Conservation (phyloP, 2,888 invertebrate species). For the Oligia fasciuncula region DNA sequence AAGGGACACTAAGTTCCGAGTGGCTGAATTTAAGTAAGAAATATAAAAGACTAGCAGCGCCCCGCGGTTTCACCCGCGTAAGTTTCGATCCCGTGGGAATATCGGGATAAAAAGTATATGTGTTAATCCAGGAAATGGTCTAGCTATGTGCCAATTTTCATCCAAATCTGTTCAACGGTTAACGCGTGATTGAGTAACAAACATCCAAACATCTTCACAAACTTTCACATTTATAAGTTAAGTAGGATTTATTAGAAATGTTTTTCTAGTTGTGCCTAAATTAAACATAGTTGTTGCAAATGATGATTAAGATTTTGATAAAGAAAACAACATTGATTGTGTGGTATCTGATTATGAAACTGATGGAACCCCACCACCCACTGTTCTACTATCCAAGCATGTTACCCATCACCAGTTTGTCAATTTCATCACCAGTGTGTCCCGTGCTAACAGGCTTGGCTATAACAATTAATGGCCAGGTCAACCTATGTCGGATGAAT, state of each 20-base stretch:
- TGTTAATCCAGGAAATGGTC: too few relatives aligned
- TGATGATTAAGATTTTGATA: background rate
- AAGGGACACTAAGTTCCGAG: background rate
- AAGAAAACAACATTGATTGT: background rate
- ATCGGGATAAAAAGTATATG: too few relatives aligned
- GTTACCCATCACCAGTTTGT: conserved; percentile 57
- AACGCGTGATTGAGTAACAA: too few relatives aligned
- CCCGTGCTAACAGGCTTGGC: conserved; percentile 74
- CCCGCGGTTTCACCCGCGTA: too few relatives aligned
- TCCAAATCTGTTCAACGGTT: too few relatives aligned
- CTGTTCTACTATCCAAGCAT: background rate
- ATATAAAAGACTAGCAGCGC: background rate
- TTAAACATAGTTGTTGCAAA: background rate
- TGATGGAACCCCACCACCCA: background rate
- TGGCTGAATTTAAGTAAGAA: background rate
- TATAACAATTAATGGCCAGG: conserved; percentile 86
- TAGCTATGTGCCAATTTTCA: too few relatives aligned
- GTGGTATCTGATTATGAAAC: background rate
- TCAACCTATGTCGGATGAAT: conserved; percentile 85
- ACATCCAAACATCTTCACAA: too few relatives aligned
- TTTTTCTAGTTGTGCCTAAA: background rate
- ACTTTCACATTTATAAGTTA: too few relatives aligned
- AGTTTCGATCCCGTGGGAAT: too few relatives aligned
- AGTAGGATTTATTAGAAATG: background rate
- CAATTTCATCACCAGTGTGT: conserved; percentile 67